Evolutionary conservation across 2,113 vertebrate species (phyloP).

Genomic region (Psettodes erumei): DNA sequence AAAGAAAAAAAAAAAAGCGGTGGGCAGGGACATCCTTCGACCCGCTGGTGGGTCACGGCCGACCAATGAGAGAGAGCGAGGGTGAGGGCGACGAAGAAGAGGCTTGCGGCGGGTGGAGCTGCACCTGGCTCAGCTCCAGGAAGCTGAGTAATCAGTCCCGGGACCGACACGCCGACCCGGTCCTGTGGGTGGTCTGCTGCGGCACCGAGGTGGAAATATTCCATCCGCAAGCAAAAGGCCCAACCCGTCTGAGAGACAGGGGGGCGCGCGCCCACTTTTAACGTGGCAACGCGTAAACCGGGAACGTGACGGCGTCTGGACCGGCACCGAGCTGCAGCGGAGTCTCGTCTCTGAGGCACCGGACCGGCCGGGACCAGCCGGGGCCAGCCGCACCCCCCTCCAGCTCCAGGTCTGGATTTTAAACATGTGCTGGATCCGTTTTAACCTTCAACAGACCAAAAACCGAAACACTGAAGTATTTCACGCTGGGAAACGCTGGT

Average conservation of each 20-base stretch:
- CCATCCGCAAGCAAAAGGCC: not conserved
- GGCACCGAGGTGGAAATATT: slow-evolving; percentile 17
- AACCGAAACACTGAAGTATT: not conserved
- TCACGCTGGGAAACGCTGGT: not conserved
- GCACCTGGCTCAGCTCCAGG: slow-evolving; percentile 62
- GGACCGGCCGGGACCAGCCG: no score
- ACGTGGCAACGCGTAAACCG: no score
- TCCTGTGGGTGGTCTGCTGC: slow-evolving; percentile 39
- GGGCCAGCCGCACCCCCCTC: no score
- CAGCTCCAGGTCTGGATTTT: slow-evolving; percentile 7
- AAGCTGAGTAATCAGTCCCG: slow-evolving; percentile 73
- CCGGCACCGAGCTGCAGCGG: not conserved
- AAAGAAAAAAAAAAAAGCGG: no score
- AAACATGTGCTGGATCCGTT: slow-evolving; percentile 11
- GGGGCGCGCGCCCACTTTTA: not conserved
- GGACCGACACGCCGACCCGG: slow-evolving; percentile 48
- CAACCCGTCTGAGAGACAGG: not conserved
- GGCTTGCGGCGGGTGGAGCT: slow-evolving; percentile 44
- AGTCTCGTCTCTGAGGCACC: slow-evolving; percentile 40
- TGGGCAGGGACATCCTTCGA: no score
- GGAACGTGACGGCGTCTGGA: no score
- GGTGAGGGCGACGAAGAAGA: not conserved
- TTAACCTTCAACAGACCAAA: not conserved
- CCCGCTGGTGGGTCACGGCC: no score
- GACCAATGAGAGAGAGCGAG: slow-evolving; percentile 17